Evolutionary conservation across 2,888 invertebrate species (phyloP), one percentile per base, ranked within the genome.

Genomic region (Caenorhabditis sp.): DNA sequence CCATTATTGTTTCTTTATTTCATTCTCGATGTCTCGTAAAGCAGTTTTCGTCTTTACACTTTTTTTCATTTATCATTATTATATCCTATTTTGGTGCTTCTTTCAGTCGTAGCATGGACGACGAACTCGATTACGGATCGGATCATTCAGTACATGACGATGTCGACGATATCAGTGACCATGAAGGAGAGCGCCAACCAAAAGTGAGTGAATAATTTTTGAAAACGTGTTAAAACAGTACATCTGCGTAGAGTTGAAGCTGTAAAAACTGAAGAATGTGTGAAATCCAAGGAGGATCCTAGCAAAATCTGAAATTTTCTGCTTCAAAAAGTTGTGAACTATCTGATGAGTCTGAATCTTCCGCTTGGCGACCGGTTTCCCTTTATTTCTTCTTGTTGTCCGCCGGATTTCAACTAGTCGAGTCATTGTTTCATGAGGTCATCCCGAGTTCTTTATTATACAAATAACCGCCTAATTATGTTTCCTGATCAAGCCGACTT

Each of bases 401-500:
- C 19, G 24, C 26, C 22, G 5, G 12, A 26, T 26, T 54, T 28
- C 6, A 10, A 38, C 38, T 38, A 38, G 10, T 47, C 49, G 51
- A 47, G 12, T 31, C n/a, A 59, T 28, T 16, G 12, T 59, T 61
- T 72, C 59, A 22, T 51, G 73, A 54, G 49, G 51, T 49, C 61
- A 73, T 61, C 41, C 26, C 56, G 3, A 26, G 10, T 24, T 47
- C 31, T 28, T 22, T 61, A 19, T 72, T 24, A 59, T 41, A 38
- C 35, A 19, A 22, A 51, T 44, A 41, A 24, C 26, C 61, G 63
- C 51, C 47, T 76, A 76, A 77, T 77, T 77, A 77, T 63, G 69
- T 69, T 70, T 63, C n/a, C 69, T 63, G 70, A 63, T 70, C 69
- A 70, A 77, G 77, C 70, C 69, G 70, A 70, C 63, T 77, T 70